Percentiles rank a stretch among this genome's conserved stretches.
Conservation (phyloP, 2,113 vertebrate species). For the Proterorhinus semilunaris region DNA sequence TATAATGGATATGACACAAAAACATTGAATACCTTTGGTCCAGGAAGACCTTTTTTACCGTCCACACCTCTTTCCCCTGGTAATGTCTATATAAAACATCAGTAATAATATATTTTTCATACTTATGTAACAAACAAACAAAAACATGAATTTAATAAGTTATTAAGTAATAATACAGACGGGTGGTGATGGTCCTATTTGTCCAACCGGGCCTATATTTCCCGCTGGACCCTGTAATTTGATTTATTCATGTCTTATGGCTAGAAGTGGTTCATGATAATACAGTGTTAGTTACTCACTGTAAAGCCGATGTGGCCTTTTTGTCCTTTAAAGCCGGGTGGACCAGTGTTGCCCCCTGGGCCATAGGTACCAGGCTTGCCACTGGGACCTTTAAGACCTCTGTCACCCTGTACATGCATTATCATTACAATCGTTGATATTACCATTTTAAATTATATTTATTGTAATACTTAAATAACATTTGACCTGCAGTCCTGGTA, state of each 20-base stretch:
- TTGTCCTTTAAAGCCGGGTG: constrained; percentile 60
- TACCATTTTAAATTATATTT: background rate
- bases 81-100: constrained; percentile 55
- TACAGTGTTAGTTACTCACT: constrained; percentile 49
- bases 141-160: too few relatives aligned
- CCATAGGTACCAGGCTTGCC: constrained; percentile 70
- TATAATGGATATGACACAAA: background rate
- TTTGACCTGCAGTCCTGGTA: constrained; percentile 67
- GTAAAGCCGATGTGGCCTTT: constrained; percentile 59
- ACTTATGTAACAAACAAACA: too few relatives aligned
- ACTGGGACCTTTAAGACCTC: constrained; percentile 53
- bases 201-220: constrained; percentile 54
- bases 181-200: constrained; percentile 46
- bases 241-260: background rate
- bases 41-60: constrained; percentile 61
- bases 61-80: constrained; percentile 59
- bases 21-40: constrained; percentile 71
- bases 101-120: background rate
- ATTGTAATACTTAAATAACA: too few relatives aligned
- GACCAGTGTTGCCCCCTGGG: constrained; percentile 64
- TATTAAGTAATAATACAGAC: constrained; percentile 49
- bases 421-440: background rate
- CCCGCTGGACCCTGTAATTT: constrained; percentile 69
- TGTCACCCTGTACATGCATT: constrained; percentile 58
- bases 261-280: background rate